Evolutionary conservation across 2,797 vertebrate species (phyloP), one percentile per base, ranked within the genome.

Genomic region (Cichlasoma orientale): DNA sequence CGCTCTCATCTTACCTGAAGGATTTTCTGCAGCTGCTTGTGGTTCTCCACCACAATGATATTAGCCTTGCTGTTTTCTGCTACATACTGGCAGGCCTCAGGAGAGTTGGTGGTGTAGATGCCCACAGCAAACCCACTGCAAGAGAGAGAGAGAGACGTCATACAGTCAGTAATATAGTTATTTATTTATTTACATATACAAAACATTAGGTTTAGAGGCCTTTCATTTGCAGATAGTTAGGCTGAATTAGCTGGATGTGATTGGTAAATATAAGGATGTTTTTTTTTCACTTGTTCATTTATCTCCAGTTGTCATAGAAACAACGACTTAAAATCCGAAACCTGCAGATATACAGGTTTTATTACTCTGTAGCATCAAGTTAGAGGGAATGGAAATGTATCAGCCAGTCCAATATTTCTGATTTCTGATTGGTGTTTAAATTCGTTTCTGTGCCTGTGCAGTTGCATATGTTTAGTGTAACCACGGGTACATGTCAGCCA

Each of bases 21-120:
- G 87, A 99, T 97, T 86, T 99, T 99, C 94, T 97, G 95, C 63
- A 99, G 92, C 92, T 99, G 98, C 50, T 96, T 96, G 36, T 97
- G 91, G 73, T 99, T 98, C 87, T 99, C 98, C 91, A 99, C 97
- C 77, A 99, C 95, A 0, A 99, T 79, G 63, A 99, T 1, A 1
- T 98, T 97, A 50, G 98, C 97, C 70, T 91, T 93, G 75, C 96
- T 96, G 82, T 97, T 96, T 5, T 95, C 93, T 4, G 97, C 97
- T 7, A 98, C 94, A 0, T 97, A 98, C 10, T 95, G 96, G 70
- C 98, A 99, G 0, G 98, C 97, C 1, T 99, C 97, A 0, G 97
- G 87, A 0, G 97, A 97, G 93, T 97, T 99, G 69, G 98, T 99
- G 31, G 97, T 96, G 77, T 99, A 99, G 94, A 99, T 97, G 4